Evolutionary conservation across 2,888 invertebrate species (phyloP).

Genomic region (Cantharis flavilabris): DNA sequence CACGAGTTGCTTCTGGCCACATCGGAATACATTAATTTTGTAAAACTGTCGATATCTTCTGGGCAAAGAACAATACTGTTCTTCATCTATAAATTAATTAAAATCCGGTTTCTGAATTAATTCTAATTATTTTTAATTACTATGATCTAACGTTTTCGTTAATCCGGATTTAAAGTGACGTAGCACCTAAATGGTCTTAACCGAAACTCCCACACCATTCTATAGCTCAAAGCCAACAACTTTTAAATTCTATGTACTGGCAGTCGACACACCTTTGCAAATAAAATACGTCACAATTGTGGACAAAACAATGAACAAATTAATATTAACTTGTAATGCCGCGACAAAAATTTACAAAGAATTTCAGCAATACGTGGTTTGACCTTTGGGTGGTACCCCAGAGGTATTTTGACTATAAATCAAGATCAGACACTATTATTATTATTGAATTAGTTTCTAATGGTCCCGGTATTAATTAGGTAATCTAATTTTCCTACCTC

Average conservation of each 20-base stretch:
- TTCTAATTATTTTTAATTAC: neutral
- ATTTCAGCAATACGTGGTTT: neutral
- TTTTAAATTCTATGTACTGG: slow-evolving; percentile 10
- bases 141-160: neutral
- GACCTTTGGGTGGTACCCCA: neutral
- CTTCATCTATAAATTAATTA: no score
- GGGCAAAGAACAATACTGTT: neutral
- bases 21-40: neutral
- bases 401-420: neutral
- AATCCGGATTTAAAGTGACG: slow-evolving; percentile 13
- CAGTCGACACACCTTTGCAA: slow-evolving; percentile 13
- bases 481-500: neutral
- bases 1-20: neutral
- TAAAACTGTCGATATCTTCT: neutral
- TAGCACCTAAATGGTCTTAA: slow-evolving; percentile 5
- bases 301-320: neutral
- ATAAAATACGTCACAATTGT: slow-evolving; percentile 1
- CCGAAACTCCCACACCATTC: slow-evolving; percentile 13
- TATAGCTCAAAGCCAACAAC: slow-evolving; percentile 18
- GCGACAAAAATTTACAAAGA: neutral
- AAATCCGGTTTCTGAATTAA: neutral
- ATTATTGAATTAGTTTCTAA: neutral
- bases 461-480: neutral
- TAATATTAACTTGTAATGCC: neutral
- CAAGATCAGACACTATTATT: neutral